These are phyloP conservation scores for Neelides folsomi DNA, from an alignment of 2,888 invertebrate genomes.

Conservation along the genomic window DNA sequence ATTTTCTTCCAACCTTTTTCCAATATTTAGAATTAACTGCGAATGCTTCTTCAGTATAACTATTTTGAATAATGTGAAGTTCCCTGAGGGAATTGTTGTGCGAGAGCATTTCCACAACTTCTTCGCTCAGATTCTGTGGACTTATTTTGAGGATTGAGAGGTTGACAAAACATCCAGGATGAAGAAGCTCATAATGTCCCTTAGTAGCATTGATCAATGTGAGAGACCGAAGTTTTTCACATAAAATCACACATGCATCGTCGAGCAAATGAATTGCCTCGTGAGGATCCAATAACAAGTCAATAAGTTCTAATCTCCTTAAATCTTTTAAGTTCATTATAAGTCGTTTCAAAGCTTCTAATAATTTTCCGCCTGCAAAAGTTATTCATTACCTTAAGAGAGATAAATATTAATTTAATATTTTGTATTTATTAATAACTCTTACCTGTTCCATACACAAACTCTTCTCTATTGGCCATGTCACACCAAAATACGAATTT, in stretches of 20 bases:
- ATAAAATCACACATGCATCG: slow-evolving; percentile 53
- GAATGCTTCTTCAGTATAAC: slow-evolving; percentile 44
- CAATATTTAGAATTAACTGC: slow-evolving; percentile 41
- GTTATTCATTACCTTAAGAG: background rate
- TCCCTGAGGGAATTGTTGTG: slow-evolving; percentile 49
- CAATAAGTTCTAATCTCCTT: slow-evolving; percentile 52
- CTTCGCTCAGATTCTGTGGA: slow-evolving; percentile 62
- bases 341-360: slow-evolving; percentile 52
- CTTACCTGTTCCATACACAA: slow-evolving; percentile 65
- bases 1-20: slow-evolving; percentile 14
- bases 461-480: slow-evolving; percentile 47
- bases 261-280: slow-evolving; percentile 56
- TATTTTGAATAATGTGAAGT: slow-evolving; percentile 59
- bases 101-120: slow-evolving; percentile 53
- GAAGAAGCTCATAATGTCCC: slow-evolving; percentile 53
- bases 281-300: slow-evolving; percentile 59
- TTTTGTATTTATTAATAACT: background rate
- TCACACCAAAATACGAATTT: slow-evolving; percentile 64
- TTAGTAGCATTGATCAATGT: slow-evolving; percentile 62
- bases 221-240: slow-evolving; percentile 49
- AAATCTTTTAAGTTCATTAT: slow-evolving; percentile 53
- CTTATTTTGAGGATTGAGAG: slow-evolving; percentile 40
- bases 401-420: background rate
- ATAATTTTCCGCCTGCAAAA: slow-evolving; percentile 43
- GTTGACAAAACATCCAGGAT: slow-evolving; percentile 61